Percentiles rank a stretch among this genome's conserved stretches.
These are phyloP conservation scores for Eupithecia centaureata DNA, from an alignment of 2,888 invertebrate genomes.

Conservation along the genomic window DNA sequence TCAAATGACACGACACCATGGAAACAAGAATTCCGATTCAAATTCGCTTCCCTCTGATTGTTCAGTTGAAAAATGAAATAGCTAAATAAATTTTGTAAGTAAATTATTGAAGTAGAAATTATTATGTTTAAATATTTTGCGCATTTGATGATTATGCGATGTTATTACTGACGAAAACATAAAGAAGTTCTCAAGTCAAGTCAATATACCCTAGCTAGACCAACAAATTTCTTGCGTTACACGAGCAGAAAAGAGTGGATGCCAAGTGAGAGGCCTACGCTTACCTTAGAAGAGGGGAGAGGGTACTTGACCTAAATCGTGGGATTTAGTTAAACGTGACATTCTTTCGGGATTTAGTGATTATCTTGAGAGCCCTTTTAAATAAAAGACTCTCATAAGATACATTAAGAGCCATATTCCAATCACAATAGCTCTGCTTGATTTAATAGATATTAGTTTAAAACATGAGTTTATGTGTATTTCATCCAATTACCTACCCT, in stretches of 20 bases:
- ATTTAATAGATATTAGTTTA: background rate
- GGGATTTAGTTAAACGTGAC: background rate
- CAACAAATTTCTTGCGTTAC: background rate
- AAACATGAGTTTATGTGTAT: background rate
- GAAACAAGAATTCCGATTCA: background rate
- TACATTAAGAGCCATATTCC: background rate
- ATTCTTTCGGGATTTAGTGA: background rate
- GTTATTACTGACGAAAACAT: no score
- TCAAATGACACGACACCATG: no score
- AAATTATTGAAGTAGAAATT: no score
- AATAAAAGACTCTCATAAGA: no score
- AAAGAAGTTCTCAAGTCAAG: no score
- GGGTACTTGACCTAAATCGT: background rate
- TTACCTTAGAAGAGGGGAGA: constrained; percentile 2
- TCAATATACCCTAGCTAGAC: no score
- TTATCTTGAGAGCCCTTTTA: background rate
- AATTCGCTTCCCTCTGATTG: no score
- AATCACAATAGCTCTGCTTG: background rate
- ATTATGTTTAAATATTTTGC: no score
- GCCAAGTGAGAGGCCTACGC: background rate
- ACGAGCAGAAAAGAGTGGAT: background rate
- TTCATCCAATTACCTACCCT: no score
- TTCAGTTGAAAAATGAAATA: no score
- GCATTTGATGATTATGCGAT: no score
- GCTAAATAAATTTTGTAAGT: no score